Evolutionary conservation across 2,797 vertebrate species (phyloP).

Genomic region (Enteromius mattozi): DNA sequence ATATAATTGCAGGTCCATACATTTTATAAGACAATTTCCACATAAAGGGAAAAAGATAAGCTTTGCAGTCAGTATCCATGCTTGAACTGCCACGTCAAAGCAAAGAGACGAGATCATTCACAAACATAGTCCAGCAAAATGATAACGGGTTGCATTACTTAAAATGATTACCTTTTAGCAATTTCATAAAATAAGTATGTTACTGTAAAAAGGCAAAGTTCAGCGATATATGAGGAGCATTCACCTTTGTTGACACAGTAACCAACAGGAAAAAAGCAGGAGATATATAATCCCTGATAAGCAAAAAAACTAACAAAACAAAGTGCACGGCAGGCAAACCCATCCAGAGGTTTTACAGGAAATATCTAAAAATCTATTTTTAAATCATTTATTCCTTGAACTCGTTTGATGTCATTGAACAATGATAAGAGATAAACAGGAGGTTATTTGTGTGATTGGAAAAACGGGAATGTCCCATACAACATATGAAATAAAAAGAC

Average conservation of each 20-base stretch:
- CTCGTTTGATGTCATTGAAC: background rate
- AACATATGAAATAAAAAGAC: background rate
- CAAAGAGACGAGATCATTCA: background rate
- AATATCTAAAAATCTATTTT: background rate
- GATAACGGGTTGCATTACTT: slow-evolving; percentile 6
- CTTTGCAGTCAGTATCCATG: slow-evolving; percentile 15
- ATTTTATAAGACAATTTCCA: slow-evolving; percentile 21
- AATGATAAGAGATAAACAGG: background rate
- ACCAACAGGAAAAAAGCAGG: background rate
- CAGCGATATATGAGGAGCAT: background rate
- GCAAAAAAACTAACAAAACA: background rate
- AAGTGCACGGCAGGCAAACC: background rate
- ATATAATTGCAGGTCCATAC: slow-evolving; percentile 40
- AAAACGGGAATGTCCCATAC: background rate
- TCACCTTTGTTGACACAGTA: background rate
- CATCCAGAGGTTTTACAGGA: background rate
- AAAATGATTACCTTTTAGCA: background rate
- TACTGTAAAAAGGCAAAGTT: background rate
- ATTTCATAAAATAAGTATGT: background rate
- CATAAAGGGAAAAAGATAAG: background rate
- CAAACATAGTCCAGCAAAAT: slow-evolving; percentile 59
- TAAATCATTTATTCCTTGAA: background rate
- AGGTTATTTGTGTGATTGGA: background rate
- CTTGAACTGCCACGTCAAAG: background rate
- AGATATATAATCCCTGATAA: background rate